These are phyloP conservation scores for Vanessa tameamea DNA, from an alignment of 1,140 invertebrate species.

Conservation along the genomic window DNA sequence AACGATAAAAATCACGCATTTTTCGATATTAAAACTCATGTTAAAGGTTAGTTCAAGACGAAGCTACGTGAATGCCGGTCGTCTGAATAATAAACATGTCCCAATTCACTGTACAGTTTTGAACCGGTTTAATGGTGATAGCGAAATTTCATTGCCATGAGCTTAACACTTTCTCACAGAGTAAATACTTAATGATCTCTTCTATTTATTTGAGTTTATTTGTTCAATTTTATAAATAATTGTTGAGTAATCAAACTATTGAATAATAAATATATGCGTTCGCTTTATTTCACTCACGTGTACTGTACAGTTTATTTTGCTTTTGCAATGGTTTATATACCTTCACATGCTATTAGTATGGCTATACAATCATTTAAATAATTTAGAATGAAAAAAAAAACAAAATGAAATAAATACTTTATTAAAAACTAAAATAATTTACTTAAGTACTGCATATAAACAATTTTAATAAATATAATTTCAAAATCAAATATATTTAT, in stretches of 20 bases:
- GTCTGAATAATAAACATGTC: constrained; percentile 58
- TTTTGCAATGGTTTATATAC: constrained; percentile 10
- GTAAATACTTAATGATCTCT: constrained; percentile 5
- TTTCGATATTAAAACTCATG: constrained; percentile 40
- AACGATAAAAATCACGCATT: constrained; percentile 33
- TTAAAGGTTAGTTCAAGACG: constrained; percentile 42
- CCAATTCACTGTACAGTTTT: constrained; percentile 54
- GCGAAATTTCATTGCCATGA: constrained; percentile 45
- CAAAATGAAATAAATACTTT: not conserved
- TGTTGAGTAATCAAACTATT: not conserved
- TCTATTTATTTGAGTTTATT: not conserved
- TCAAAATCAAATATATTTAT: constrained; percentile 15
- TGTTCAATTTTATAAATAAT: not conserved
- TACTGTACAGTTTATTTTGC: not conserved
- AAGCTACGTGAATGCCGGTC: constrained; percentile 48
- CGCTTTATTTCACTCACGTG: not conserved
- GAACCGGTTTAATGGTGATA: constrained; percentile 65
- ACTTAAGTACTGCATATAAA: constrained; percentile 25
- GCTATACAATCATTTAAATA: not conserved
- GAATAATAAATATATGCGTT: not conserved
- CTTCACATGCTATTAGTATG: not conserved
- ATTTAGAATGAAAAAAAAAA: not conserved
- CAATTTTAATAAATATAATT: constrained; percentile 27
- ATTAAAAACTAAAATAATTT: not conserved
- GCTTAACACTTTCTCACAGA: constrained; percentile 24